Conservation (phyloP, 2,113 vertebrate species). For the Clarias gariepinus region DNA sequence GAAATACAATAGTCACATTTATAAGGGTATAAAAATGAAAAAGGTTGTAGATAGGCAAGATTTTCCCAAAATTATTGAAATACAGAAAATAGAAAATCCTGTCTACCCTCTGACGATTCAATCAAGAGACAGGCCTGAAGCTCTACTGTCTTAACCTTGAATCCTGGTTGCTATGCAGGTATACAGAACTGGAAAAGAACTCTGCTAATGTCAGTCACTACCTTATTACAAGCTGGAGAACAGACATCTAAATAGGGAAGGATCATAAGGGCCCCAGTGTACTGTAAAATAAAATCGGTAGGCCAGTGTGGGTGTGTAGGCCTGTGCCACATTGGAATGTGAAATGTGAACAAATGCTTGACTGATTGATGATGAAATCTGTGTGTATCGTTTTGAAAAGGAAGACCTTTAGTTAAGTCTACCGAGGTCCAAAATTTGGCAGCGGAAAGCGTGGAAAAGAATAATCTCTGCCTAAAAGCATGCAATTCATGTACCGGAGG, state of each 20-base stretch:
- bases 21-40: not conserved
- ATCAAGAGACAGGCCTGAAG: not conserved
- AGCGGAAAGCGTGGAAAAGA: not conserved
- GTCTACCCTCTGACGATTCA: not conserved
- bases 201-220: not conserved
- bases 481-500: not conserved
- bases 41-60: not conserved
- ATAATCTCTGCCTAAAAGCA: not conserved
- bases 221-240: not conserved
- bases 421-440: not conserved
- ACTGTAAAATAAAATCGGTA: not conserved
- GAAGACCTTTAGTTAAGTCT: not conserved
- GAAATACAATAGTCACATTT: not conserved
- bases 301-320: not conserved
- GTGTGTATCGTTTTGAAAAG: not conserved
- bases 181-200: not conserved
- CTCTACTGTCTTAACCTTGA: not conserved
- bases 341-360: not conserved
- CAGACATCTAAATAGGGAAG: not conserved
- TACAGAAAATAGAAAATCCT: not conserved
- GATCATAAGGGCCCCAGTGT: not conserved
- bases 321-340: not conserved
- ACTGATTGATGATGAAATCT: not conserved
- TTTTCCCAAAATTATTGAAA: not conserved
- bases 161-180: not conserved